A percentile compares a stretch with the other conserved stretches of the same genome.
Evolutionary conservation across 2,113 vertebrate genomes (phyloP).

Genomic region (Crypturellus undulatus): DNA sequence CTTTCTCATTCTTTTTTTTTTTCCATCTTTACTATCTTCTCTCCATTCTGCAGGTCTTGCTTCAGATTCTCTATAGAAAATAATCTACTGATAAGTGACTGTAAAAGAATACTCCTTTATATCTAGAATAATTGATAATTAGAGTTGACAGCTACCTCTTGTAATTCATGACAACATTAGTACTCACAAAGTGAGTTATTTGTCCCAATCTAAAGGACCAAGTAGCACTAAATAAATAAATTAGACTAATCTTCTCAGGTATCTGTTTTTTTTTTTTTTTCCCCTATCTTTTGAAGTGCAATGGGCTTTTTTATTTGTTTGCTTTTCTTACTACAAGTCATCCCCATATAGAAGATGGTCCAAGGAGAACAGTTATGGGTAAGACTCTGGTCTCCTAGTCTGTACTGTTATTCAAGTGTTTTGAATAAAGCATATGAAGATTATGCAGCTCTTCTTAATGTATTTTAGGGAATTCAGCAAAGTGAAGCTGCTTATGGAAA

Average conservation of each 20-base stretch:
- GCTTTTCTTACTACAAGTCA: not conserved
- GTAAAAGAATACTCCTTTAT: not conserved
- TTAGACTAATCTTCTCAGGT: not conserved
- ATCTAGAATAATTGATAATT: conserved; percentile 32
- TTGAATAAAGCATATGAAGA: not conserved
- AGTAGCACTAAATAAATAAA: conserved; percentile 28
- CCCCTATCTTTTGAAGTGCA: not conserved
- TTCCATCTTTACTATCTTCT: not conserved
- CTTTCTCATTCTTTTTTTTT: not conserved
- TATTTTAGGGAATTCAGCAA: not conserved
- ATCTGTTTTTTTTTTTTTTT: not conserved
- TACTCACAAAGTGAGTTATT: not conserved
- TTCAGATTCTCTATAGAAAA: not conserved
- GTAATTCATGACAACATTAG: conserved; percentile 31
- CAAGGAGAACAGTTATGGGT: not conserved
- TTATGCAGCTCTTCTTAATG: not conserved
- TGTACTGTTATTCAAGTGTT: not conserved
- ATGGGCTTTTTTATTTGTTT: not conserved
- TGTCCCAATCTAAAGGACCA: not conserved
- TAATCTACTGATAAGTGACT: not conserved
- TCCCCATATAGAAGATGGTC: not conserved
- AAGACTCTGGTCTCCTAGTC: not conserved
- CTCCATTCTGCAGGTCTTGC: not conserved
- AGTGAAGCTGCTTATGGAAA: not conserved
- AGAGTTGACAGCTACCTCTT: conserved; percentile 51